Evolutionary conservation across 2,888 invertebrate genomes (phyloP), one percentile per base, ranked within the genome.

Genomic region (Ormyrus rosae): DNA sequence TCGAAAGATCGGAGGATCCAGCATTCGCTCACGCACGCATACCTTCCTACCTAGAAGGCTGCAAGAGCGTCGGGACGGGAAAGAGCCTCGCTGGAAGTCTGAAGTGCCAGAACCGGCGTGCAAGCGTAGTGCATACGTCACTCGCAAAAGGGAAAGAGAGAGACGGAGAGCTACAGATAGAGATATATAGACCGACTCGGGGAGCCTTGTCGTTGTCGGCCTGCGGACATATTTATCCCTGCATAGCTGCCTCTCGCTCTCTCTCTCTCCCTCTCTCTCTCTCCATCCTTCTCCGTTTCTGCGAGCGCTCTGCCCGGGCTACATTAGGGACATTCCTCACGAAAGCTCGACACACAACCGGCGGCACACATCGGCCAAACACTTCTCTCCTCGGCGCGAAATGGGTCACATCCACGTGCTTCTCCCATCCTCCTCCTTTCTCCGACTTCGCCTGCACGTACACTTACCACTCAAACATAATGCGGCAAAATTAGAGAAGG

Each of bases 291-390:
- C 53, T 34, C 19, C 34, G 53, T 53, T 55, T 55, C 53, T 34
- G 53, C 10, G 3, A 5, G 34, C 34, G 34, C 34, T 34, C 34
- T 34, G 34, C 34, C 34, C 34, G 34, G 34, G 34, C 34, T 34
- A 34, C 34, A 34, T 34, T 34, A 55, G 55, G 55, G 11, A 34
- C 45, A 68, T 68, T 68, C 53, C 53, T 34, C n/a, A 10, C 53
- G 34, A 68, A 68, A 68, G 53, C 34, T 68, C 50, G 11, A 50
- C 45, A n/a, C 45, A 55, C 53, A 51, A 10, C 51, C 45, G 45
- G 10, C 61, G 48, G 48, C 50, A n/a, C 50, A 64, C 48, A 50
- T 64, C 50, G 64, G 11, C 6, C 61, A 61, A 61, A 45, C 45
- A 45, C 50, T 51, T 65, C 34, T 34, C 34, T 34, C 8, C 48